These are phyloP conservation scores for Samia ricini DNA, from an alignment of 1,140 invertebrate genomes.

Conservation along the genomic window DNA sequence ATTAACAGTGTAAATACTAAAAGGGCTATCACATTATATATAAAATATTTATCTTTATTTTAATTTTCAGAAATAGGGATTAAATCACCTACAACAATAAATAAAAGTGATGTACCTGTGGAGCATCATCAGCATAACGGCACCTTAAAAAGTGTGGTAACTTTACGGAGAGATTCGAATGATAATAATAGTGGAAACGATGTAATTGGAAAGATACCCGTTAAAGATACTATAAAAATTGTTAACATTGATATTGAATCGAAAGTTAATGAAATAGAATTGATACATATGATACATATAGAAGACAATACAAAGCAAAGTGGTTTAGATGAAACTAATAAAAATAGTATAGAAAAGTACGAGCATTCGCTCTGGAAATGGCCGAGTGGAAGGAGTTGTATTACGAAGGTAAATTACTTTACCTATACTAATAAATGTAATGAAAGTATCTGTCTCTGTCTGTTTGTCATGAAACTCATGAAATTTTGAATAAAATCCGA, in stretches of 20 bases:
- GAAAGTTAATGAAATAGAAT: constrained; percentile 43
- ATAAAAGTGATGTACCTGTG: constrained; percentile 36
- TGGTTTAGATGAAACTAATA: constrained; percentile 46
- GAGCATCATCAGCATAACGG: constrained; percentile 71
- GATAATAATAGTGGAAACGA: constrained; percentile 36
- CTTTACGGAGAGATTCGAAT: constrained; percentile 39
- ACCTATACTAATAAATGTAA: too few relatives aligned
- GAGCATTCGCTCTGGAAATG: constrained; percentile 78
- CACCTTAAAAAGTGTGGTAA: constrained; percentile 49
- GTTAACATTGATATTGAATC: constrained; percentile 39
- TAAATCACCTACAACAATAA: constrained; percentile 33
- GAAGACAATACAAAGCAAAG: constrained; percentile 36
- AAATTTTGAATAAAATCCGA: too few relatives aligned
- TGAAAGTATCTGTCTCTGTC: too few relatives aligned
- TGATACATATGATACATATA: constrained; percentile 21
- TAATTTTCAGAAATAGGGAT: constrained; percentile 39
- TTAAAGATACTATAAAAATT: constrained; percentile 25
- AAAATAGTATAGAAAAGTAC: constrained; percentile 58
- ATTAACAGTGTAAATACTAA: too few relatives aligned
- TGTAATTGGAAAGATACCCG: constrained; percentile 15
- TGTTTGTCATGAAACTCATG: too few relatives aligned
- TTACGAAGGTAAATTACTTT: constrained; percentile 69
- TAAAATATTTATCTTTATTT: not conserved
- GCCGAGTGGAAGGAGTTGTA: constrained; percentile 74
- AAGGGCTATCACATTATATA: too few relatives aligned